Evolutionary conservation across 1,140 invertebrate species (phyloP).

Genomic region (Drosophila nebulosa): DNA sequence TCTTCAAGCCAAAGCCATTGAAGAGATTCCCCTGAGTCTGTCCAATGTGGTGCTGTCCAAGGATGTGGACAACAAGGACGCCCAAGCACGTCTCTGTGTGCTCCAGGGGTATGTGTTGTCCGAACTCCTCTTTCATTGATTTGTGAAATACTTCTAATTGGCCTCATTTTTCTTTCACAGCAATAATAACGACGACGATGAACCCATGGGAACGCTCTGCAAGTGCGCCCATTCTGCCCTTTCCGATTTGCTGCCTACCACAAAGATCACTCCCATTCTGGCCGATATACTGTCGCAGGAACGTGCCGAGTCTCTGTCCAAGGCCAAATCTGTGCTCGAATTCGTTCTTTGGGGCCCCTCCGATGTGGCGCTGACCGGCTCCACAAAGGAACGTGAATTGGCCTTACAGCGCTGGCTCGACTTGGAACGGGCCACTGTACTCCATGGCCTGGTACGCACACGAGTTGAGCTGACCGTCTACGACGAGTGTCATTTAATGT

Average conservation of each 20-base stretch:
- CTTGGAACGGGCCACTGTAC: slow-evolving; percentile 89
- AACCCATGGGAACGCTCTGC: slow-evolving; percentile 87
- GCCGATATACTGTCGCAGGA: slow-evolving; percentile 87
- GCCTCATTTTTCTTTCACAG: slow-evolving; percentile 10
- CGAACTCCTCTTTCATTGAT: no score
- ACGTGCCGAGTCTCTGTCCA: slow-evolving; percentile 86
- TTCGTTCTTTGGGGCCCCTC: slow-evolving; percentile 93
- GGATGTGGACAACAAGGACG: slow-evolving; percentile 83
- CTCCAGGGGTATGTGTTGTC: slow-evolving; percentile 85
- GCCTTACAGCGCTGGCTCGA: slow-evolving; percentile 91
- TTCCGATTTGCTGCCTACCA: slow-evolving; percentile 85
- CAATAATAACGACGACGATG: slow-evolving; percentile 82
- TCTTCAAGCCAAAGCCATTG: slow-evolving; percentile 91
- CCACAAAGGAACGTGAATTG: slow-evolving; percentile 85
- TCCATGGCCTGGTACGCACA: slow-evolving; percentile 88
- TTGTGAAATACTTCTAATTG: background rate
- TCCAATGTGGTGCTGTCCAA: slow-evolving; percentile 82
- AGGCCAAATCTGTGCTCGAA: slow-evolving; percentile 88
- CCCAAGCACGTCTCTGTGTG: slow-evolving; percentile 85
- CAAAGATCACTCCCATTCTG: slow-evolving; percentile 85
- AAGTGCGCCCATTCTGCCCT: slow-evolving; percentile 88
- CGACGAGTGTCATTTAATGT: slow-evolving; percentile 90
- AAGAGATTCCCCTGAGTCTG: slow-evolving; percentile 87
- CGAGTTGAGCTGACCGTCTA: slow-evolving; percentile 88
- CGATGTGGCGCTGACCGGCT: slow-evolving; percentile 86